Evolutionary conservation across 2,888 invertebrate genomes (phyloP), one percentile per base, ranked within the genome.

Genomic region (Mythimna albipuncta): DNA sequence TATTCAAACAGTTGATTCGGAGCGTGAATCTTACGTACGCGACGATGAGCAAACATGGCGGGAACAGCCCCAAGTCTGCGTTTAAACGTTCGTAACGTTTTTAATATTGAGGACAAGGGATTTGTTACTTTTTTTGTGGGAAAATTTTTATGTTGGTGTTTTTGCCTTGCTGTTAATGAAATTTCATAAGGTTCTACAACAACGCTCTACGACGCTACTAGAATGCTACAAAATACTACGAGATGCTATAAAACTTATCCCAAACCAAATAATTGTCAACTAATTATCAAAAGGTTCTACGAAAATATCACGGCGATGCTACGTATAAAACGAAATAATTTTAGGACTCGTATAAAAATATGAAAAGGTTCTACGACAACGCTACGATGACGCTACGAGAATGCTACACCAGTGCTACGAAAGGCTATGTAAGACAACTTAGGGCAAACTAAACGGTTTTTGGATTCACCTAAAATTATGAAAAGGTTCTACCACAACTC

Each of bases 1-100:
- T 95, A 96, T 96, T 96, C 95, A 96, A 95, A 96, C 95, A 94
- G 94, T 95, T 94, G 95, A 95, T 94, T 89, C 91, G 92, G 79
- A 92, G 92, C 92, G 93, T 93, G 91, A 92, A 92, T 94, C 95
- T 95, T 94, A 92, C 93, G 90, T 89, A 89, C 91, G 92, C 92
- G 93, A 91, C 94, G 92, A 83, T 91, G 91, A 85, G 93, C 92
- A 95, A 95, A 94, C 91, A 95, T 90, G 91, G 85, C 88, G 89
- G 77, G 85, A 32, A 79, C 76, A 58, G 65, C 78, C 85, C 80
- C 68, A 71, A 77, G 87, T 81, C 83, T 81, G 72, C 62, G 52
- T 80, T 84, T 70, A 77, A 84, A 86, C 79, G 62, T 75, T 67
- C 59, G 59, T 64, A 62, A 72, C 67, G 32, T 76, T 86, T 85